Evolutionary conservation across 2,797 vertebrate genomes (phyloP).

Genomic region (Lates japonicus): DNA sequence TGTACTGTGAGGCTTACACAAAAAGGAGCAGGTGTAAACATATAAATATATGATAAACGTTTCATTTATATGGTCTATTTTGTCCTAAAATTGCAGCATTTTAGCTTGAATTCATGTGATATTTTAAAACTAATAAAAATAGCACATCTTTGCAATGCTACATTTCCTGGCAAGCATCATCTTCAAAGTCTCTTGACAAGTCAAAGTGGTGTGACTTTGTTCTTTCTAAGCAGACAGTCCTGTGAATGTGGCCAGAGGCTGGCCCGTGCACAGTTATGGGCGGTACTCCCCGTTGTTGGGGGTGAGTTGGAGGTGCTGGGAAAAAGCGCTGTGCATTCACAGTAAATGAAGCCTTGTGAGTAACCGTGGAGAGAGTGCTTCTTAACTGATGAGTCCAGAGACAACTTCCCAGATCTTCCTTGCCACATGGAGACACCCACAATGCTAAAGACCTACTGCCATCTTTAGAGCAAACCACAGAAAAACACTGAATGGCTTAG

Average conservation of each 20-base stretch:
- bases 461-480: conserved; percentile 70
- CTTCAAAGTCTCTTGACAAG: conserved; percentile 54
- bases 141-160: background rate
- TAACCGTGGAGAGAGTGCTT: conserved; percentile 72
- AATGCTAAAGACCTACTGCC: conserved; percentile 72
- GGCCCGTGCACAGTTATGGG: conserved; percentile 67
- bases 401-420: conserved; percentile 78
- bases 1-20: background rate
- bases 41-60: background rate
- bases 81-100: background rate
- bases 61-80: background rate
- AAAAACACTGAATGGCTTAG: conserved; percentile 79
- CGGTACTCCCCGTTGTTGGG: conserved; percentile 75
- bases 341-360: conserved; percentile 72
- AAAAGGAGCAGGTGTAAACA: background rate
- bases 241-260: conserved; percentile 66
- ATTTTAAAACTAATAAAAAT: background rate
- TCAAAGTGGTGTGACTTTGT: conserved; percentile 61
- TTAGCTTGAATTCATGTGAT: background rate
- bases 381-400: conserved; percentile 78
- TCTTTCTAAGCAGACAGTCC: conserved; percentile 48
- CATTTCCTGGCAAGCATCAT: conserved; percentile 38
- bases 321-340: conserved; percentile 77
- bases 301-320: conserved; percentile 78
- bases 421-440: conserved; percentile 64